phyloP scores from a whole-genome alignment of 2,113 vertebrate species.

The Scophthalmus maximus region DNA sequence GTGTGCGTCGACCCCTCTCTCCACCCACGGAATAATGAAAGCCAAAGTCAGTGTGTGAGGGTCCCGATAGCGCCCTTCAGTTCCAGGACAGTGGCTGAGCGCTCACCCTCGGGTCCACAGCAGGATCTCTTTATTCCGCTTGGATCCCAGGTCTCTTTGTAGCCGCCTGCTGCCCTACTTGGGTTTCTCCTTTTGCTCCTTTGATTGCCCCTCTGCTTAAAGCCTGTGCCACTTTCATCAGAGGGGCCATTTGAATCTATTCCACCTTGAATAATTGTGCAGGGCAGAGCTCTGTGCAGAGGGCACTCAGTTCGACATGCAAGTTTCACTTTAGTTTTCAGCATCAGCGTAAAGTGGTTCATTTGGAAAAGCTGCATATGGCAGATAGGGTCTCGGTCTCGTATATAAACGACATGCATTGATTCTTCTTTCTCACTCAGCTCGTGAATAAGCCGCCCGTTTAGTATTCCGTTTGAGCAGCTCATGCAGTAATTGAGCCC shows the following conservation, averaged over 20 bases:
- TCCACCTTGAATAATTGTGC: slow-evolving; percentile 69
- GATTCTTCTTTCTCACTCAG: slow-evolving; percentile 54
- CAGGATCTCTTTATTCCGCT: slow-evolving; percentile 66
- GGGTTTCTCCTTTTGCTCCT: slow-evolving; percentile 51
- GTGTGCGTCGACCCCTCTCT: slow-evolving; percentile 3
- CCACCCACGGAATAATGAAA: slow-evolving; percentile 34
- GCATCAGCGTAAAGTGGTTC: slow-evolving; percentile 48
- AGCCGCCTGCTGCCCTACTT: slow-evolving; percentile 65
- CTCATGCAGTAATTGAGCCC: slow-evolving; percentile 55
- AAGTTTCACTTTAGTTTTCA: slow-evolving; percentile 46
- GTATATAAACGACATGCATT: slow-evolving; percentile 59
- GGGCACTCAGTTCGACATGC: slow-evolving; percentile 37
- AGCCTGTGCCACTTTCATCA: slow-evolving; percentile 62
- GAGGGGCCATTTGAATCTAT: slow-evolving; percentile 58
- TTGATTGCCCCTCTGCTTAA: slow-evolving; percentile 49
- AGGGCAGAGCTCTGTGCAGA: slow-evolving; percentile 54
- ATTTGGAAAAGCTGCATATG: slow-evolving; percentile 56
- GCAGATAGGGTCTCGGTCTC: slow-evolving; percentile 14
- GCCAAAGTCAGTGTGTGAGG: slow-evolving; percentile 30
- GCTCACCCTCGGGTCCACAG: slow-evolving; percentile 26
- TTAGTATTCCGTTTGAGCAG: slow-evolving; percentile 53
- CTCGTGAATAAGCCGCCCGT: slow-evolving; percentile 26
- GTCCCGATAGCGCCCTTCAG: slow-evolving; percentile 31
- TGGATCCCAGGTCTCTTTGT: slow-evolving; percentile 50
- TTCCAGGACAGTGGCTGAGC: slow-evolving; percentile 43